Evolutionary conservation across 2,888 invertebrate species (phyloP).

Genomic region (Heliconius charithonia): DNA sequence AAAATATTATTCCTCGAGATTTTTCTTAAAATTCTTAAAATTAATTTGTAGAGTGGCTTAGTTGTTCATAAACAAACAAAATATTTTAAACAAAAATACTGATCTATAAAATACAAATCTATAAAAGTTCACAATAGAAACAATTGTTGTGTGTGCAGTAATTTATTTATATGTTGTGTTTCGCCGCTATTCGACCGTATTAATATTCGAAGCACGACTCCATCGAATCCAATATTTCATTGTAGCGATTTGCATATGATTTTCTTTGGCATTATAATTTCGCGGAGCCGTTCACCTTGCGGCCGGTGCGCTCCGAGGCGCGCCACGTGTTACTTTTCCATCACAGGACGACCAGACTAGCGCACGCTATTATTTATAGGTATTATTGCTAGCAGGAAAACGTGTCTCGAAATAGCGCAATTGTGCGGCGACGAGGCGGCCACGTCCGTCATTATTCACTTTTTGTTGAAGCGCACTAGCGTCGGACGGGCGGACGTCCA

Average conservation of each 20-base stretch:
- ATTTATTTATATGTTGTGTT: conserved; percentile 10
- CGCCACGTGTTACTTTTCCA: conserved; percentile 59
- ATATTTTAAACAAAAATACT: not conserved
- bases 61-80: not conserved
- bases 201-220: conserved; percentile 31
- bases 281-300: conserved; percentile 67
- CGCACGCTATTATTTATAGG: conserved; percentile 66
- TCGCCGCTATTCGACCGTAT: conserved; percentile 23
- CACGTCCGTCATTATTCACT: conserved; percentile 71
- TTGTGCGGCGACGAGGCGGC: conserved; percentile 63
- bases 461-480: conserved; percentile 62
- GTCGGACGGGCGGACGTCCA: conserved; percentile 47
- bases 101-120: too few relatives aligned
- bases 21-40: too few relatives aligned
- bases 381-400: conserved; percentile 75
- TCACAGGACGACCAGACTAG: conserved; percentile 53
- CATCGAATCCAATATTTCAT: conserved; percentile 44
- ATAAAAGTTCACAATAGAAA: not conserved
- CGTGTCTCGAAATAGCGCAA: conserved; percentile 74
- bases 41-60: not conserved
- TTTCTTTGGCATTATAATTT: conserved; percentile 41
- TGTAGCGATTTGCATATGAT: conserved; percentile 41
- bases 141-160: not conserved
- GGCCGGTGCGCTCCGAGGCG: conserved; percentile 51
- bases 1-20: too few relatives aligned